Percentiles rank a stretch among this genome's conserved stretches.
phyloP scores from a whole-genome alignment of 2,888 invertebrate genomes.

The Eupithecia subumbrata region DNA sequence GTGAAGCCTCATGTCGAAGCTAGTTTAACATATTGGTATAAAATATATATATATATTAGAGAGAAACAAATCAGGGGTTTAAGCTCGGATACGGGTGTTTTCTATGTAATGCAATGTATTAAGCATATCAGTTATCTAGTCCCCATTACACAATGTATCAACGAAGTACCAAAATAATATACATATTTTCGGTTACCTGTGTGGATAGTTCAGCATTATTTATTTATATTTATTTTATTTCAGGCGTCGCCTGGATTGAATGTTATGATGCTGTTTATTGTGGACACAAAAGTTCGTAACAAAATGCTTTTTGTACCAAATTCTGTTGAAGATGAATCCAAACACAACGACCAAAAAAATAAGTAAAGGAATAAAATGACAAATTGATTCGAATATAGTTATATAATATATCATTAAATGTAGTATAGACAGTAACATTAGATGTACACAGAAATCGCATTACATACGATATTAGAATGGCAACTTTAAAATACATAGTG shows the following conservation, averaged over 20 bases:
- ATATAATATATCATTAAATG: constrained; percentile 45
- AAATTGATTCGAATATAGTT: constrained; percentile 40
- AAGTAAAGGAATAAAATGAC: constrained; percentile 31
- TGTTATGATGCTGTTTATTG: constrained; percentile 52
- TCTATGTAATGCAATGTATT: too few relatives aligned
- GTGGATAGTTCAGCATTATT: not conserved
- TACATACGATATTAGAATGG: constrained; percentile 66
- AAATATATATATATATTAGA: too few relatives aligned
- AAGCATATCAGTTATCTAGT: too few relatives aligned
- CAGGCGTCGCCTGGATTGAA: constrained; percentile 60
- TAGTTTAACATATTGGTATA: too few relatives aligned
- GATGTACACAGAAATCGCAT: constrained; percentile 62
- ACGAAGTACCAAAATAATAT: too few relatives aligned
- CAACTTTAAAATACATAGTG: constrained; percentile 67
- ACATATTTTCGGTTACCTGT: not conserved
- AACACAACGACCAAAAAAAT: constrained; percentile 42
- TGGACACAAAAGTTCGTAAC: constrained; percentile 55
- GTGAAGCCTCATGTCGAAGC: too few relatives aligned
- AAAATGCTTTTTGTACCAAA: constrained; percentile 50
- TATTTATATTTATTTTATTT: constrained; percentile 37
- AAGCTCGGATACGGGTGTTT: too few relatives aligned
- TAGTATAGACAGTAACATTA: constrained; percentile 57
- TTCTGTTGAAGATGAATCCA: constrained; percentile 12
- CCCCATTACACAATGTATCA: too few relatives aligned
- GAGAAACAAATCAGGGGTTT: too few relatives aligned